Percentiles rank a stretch among this genome's conserved stretches.
Evolutionary conservation across 2,113 vertebrate genomes (phyloP).

Genomic region (Tympanuchus pallidicinctus): DNA sequence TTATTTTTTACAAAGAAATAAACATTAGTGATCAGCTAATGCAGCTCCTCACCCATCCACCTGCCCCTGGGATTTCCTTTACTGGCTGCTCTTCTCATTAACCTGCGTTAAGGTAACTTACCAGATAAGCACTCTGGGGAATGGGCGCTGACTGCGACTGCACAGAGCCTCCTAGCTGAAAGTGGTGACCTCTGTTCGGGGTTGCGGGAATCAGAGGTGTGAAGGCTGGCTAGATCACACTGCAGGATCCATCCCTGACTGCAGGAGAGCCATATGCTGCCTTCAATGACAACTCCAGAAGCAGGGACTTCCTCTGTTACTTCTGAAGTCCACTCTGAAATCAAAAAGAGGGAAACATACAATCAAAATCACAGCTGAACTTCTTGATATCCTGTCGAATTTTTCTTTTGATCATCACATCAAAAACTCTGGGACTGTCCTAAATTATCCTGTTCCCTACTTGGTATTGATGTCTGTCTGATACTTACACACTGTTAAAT

Average conservation of each 20-base stretch:
- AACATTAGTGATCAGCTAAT: not conserved
- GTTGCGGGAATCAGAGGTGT: constrained; percentile 3
- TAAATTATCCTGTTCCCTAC: constrained; percentile 24
- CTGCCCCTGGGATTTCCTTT: not conserved
- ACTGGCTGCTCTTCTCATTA: constrained; percentile 21
- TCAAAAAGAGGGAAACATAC: not conserved
- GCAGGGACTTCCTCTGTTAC: not conserved
- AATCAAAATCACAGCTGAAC: not conserved
- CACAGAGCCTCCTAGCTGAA: not conserved
- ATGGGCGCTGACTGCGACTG: not conserved
- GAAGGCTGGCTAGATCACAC: not conserved
- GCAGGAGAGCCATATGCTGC: not conserved
- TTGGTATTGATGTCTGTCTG: constrained; percentile 55
- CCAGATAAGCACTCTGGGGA: not conserved
- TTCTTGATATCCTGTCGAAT: constrained; percentile 10
- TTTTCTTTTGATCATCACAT: constrained; percentile 31
- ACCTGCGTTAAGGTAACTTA: not conserved
- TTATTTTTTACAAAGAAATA: constrained; percentile 34
- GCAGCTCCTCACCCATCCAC: constrained; percentile 2
- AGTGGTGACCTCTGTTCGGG: not conserved
- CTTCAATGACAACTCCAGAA: not conserved
- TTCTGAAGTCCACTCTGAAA: constrained; percentile 3
- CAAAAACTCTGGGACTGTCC: constrained; percentile 9
- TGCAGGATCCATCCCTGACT: not conserved
- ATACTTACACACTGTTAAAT: constrained; percentile 41